phyloP scores from a whole-genome alignment of 2,113 vertebrate species.

The Otis tarda region DNA sequence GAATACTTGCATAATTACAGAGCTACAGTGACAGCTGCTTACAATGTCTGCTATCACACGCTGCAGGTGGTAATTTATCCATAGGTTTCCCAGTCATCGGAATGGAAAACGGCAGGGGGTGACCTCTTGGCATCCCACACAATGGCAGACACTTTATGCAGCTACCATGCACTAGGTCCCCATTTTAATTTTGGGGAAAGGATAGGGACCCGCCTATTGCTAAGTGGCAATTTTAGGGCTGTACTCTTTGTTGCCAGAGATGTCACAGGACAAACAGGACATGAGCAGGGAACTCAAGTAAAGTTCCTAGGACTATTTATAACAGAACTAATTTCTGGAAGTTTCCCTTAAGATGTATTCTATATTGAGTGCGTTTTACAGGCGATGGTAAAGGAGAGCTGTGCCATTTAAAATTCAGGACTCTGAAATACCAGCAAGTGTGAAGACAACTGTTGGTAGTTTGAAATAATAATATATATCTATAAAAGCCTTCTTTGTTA shows the following conservation, averaged over 20 bases:
- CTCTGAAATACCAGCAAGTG: conserved; percentile 19
- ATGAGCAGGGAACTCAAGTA: neutral
- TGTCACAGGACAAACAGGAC: neutral
- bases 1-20: conserved; percentile 65
- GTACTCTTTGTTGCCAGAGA: neutral
- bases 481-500: conserved; percentile 43
- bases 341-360: neutral
- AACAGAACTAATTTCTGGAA: neutral
- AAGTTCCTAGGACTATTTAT: neutral
- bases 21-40: conserved; percentile 53
- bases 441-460: conserved; percentile 48
- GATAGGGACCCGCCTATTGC: neutral
- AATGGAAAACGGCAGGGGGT: conserved; percentile 37
- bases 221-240: neutral
- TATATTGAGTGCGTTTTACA: neutral
- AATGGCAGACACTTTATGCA: conserved; percentile 55
- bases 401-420: conserved; percentile 35
- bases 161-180: neutral
- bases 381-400: neutral
- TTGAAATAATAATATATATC: conserved; percentile 28
- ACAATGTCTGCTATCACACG: neutral
- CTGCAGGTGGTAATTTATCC: conserved; percentile 67
- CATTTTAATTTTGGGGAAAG: conserved; percentile 45
- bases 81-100: conserved; percentile 52
- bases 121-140: conserved; percentile 16